These are phyloP conservation scores for Mizuhopecten yessoensis DNA, from an alignment of 1,140 invertebrate species.

Conservation along the genomic window DNA sequence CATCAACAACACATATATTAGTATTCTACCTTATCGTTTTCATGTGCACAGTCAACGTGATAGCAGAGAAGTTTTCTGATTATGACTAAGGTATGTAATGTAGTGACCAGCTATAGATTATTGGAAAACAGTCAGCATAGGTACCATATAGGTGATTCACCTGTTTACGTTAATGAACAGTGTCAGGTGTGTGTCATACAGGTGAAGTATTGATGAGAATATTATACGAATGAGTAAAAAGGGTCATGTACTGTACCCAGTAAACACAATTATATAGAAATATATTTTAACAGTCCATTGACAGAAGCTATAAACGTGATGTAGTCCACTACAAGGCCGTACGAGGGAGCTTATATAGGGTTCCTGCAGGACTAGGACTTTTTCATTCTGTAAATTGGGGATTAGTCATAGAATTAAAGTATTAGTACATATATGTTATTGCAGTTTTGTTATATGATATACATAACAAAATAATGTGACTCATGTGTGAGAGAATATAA, in stretches of 20 bases:
- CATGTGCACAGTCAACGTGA: no score
- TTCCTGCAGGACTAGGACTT: no score
- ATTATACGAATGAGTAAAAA: neutral
- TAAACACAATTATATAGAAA: neutral
- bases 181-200: neutral
- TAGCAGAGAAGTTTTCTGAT: neutral
- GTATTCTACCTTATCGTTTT: no score
- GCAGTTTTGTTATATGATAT: no score
- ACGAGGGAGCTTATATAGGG: neutral
- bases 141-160: neutral
- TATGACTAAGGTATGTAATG: neutral
- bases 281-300: neutral
- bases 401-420: no score
- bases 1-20: no score
- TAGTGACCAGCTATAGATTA: neutral
- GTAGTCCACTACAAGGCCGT: neutral
- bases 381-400: no score
- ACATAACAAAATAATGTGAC: no score
- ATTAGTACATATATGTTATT: no score
- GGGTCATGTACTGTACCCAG: neutral
- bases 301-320: neutral
- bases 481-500: no score
- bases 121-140: neutral
- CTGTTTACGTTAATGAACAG: neutral
- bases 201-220: constrained; percentile 3